phyloP scores from a whole-genome alignment of 2,888 invertebrate species.

The Rhogogaster chlorosoma region DNA sequence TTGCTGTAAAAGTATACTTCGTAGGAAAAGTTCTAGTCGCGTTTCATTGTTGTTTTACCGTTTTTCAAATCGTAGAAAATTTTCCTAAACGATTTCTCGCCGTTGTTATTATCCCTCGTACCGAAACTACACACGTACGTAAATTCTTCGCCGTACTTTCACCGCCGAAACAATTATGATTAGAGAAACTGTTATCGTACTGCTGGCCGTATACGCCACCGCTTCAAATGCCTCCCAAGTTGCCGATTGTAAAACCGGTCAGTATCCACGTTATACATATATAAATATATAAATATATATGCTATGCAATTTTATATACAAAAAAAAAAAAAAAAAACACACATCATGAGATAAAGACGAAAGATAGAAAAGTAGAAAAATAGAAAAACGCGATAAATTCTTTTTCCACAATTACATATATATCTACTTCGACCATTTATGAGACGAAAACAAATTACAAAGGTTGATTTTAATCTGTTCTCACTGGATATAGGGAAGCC shows the following conservation, averaged over 20 bases:
- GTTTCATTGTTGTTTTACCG: too few relatives aligned
- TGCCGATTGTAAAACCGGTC: neutral
- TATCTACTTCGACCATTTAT: too few relatives aligned
- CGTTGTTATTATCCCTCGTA: neutral
- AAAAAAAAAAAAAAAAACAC: neutral
- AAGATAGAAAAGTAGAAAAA: too few relatives aligned
- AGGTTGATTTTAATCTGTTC: neutral
- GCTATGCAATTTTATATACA: neutral
- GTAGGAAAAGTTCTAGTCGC: too few relatives aligned
- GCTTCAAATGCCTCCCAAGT: neutral
- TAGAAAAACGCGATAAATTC: too few relatives aligned
- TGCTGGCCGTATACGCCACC: neutral
- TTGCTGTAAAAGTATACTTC: too few relatives aligned
- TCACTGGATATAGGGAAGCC: too few relatives aligned
- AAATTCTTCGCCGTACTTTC: neutral
- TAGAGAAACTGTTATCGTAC: neutral
- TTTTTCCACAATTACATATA: too few relatives aligned
- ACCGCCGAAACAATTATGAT: neutral
- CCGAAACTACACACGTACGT: neutral
- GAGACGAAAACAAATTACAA: neutral
- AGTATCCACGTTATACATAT: neutral
- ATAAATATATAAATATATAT: neutral
- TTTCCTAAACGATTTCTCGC: neutral
- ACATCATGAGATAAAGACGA: too few relatives aligned
- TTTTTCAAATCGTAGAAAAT: too few relatives aligned